Evolutionary conservation across 2,797 vertebrate genomes (phyloP).

Genomic region (Dipus sagitta): DNA sequence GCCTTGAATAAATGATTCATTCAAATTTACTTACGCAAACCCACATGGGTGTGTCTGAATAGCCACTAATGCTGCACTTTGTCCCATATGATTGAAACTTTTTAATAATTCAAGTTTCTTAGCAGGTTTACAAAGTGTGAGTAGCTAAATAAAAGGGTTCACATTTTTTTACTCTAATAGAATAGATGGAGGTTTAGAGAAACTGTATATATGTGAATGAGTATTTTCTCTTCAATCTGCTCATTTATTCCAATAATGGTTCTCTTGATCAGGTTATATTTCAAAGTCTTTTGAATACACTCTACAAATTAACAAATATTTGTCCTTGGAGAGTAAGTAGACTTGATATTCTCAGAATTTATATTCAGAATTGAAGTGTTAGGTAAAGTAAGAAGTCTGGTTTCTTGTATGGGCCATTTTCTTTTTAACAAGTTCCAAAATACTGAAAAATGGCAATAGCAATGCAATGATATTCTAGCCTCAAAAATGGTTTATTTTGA

Average conservation of each 20-base stretch:
- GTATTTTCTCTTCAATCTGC: slow-evolving; percentile 74
- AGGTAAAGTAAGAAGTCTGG: slow-evolving; percentile 9
- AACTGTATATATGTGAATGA: slow-evolving; percentile 59
- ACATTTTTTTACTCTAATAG: slow-evolving; percentile 58
- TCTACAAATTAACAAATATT: neutral
- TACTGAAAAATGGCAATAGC: neutral
- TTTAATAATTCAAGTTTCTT: slow-evolving; percentile 39
- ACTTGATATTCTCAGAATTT: slow-evolving; percentile 47
- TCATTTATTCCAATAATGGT: slow-evolving; percentile 8
- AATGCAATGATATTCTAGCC: neutral
- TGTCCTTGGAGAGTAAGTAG: neutral
- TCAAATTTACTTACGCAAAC: slow-evolving; percentile 64
- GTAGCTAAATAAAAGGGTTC: slow-evolving; percentile 35
- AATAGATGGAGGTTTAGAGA: slow-evolving; percentile 47
- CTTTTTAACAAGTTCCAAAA: slow-evolving; percentile 36
- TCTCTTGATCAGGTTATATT: slow-evolving; percentile 14
- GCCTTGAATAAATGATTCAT: neutral
- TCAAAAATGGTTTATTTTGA: slow-evolving; percentile 69
- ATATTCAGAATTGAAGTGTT: slow-evolving; percentile 22
- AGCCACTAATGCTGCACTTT: slow-evolving; percentile 78
- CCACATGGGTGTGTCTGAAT: slow-evolving; percentile 61
- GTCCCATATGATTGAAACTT: slow-evolving; percentile 71
- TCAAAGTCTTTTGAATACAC: slow-evolving; percentile 40
- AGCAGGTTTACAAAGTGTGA: slow-evolving; percentile 51
- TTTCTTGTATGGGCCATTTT: slow-evolving; percentile 26